Evolutionary conservation across 2,888 invertebrate species (phyloP), one percentile per base, ranked within the genome.

Genomic region (Andrena haemorrhoa): DNA sequence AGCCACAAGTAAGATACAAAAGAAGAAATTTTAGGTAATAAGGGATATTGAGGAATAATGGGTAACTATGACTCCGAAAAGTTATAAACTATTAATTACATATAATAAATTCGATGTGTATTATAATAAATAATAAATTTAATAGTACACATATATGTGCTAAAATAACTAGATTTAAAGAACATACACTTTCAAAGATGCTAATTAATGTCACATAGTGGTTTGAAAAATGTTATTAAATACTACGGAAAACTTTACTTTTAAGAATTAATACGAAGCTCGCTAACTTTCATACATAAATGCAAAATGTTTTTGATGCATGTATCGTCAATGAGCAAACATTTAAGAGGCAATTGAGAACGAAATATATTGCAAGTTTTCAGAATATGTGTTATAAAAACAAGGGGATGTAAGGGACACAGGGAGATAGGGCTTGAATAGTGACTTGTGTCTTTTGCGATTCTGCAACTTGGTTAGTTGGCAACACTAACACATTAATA

Each of bases 381-480:
- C 31, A 74, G 20, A 63, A 65, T 26, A 51, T 41, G 41, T 63
- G 20, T 60, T 66, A 12, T 31, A 51, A 75, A 56, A 56, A 75
- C 20, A 31, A 33, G 6, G 33, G 8, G 41, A 70, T 76, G 72
- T 82, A 84, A 78, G 68, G 86, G 75, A 83, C 58, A 41, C 53
- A 77, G 88, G 90, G 93, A 93, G 92, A 92, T 90, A 93, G 91
- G 89, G 92, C 91, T 90, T 89, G 87, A 84, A 89, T 87, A 89
- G 92, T 93, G 92, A 93, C 91, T 91, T 92, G 92, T 93, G 91
- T 93, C 92, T 91, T 88, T 92, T 92, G 93, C 92, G 88, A 86
- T 83, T 89, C 91, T 92, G 93, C 91, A 92, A 92, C 91, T 91
- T 93, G 90, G 93, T 93, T 93, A 93, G 93, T 93, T 90, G 93